Evolutionary conservation across 2,113 vertebrate species (phyloP).

Genomic region (Tetrao urogallus): DNA sequence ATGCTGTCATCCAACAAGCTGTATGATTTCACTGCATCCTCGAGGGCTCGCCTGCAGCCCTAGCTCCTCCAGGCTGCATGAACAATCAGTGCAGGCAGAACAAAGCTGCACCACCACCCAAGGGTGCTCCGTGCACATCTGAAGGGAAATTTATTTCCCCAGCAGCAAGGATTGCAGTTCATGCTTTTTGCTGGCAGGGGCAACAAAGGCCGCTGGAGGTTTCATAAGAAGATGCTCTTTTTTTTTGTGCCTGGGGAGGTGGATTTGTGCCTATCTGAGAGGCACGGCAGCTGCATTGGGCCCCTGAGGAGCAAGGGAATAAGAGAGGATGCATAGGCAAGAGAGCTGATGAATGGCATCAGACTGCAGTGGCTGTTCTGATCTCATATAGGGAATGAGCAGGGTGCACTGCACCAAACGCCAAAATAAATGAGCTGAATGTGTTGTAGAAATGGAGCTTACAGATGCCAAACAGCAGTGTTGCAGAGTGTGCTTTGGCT

Average conservation of each 20-base stretch:
- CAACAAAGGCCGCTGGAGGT: neutral
- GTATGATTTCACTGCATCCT: constrained; percentile 2
- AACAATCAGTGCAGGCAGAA: neutral
- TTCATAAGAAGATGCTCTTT: neutral
- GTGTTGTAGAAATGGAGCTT: neutral
- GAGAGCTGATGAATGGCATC: neutral
- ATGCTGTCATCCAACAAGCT: constrained; percentile 46
- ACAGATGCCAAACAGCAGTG: neutral
- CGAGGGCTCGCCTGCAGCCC: constrained; percentile 31
- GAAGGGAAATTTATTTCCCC: neutral
- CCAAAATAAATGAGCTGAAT: neutral
- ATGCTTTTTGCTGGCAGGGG: neutral
- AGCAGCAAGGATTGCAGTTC: neutral
- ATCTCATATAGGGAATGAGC: neutral
- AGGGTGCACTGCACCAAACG: neutral
- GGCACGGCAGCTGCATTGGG: neutral
- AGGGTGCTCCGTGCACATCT: neutral
- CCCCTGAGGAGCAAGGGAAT: rapidly evolving
- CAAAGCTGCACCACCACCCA: neutral
- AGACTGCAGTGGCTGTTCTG: neutral
- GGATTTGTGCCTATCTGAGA: neutral
- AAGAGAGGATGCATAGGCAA: neutral
- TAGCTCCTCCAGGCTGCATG: neutral
- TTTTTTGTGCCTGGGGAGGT: neutral
- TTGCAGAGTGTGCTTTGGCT: neutral